Conservation (phyloP, 1,140 invertebrate species). For the Drosophila leontia region DNA sequence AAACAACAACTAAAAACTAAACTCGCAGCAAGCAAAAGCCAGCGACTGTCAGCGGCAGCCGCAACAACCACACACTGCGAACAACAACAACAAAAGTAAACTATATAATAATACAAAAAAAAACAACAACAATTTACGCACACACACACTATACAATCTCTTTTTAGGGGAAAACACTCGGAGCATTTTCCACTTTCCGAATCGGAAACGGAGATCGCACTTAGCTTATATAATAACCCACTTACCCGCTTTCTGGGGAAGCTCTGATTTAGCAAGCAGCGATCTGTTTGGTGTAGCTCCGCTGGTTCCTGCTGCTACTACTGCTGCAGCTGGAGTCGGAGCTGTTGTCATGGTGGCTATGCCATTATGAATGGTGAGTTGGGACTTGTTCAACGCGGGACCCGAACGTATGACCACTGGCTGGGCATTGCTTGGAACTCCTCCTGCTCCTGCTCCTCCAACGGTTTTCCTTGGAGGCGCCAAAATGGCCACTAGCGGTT, state of each 20-base stretch:
- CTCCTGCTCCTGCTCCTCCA: background rate
- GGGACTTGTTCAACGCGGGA: conserved; percentile 6
- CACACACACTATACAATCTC: conserved; percentile 17
- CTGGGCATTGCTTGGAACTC: conserved; percentile 11
- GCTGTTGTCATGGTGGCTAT: conserved; percentile 10
- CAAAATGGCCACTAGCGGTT: conserved; percentile 48
- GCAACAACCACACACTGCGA: conserved; percentile 22
- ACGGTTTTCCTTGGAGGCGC: conserved; percentile 34
- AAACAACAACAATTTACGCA: conserved; percentile 10
- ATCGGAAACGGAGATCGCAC: conserved; percentile 13
- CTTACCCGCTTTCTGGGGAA: conserved; percentile 23
- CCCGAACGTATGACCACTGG: conserved; percentile 33
- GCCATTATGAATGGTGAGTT: conserved; percentile 25
- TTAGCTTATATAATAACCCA: conserved; percentile 11
- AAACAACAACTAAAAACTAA: conserved; percentile 49
- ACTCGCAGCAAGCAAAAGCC: conserved; percentile 27
- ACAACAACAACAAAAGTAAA: conserved; percentile 29
- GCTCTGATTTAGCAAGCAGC: conserved; percentile 8
- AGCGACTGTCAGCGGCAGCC: conserved; percentile 14
- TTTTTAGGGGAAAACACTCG: conserved; percentile 12
- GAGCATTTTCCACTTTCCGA: conserved; percentile 24
- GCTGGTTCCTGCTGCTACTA: background rate
- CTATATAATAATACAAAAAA: conserved; percentile 13
- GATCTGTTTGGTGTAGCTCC: conserved; percentile 6
- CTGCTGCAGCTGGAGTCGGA: background rate